Base-by-base conservation (phyloP, 1,140 invertebrate species). In the Goniozus legneri region DNA sequence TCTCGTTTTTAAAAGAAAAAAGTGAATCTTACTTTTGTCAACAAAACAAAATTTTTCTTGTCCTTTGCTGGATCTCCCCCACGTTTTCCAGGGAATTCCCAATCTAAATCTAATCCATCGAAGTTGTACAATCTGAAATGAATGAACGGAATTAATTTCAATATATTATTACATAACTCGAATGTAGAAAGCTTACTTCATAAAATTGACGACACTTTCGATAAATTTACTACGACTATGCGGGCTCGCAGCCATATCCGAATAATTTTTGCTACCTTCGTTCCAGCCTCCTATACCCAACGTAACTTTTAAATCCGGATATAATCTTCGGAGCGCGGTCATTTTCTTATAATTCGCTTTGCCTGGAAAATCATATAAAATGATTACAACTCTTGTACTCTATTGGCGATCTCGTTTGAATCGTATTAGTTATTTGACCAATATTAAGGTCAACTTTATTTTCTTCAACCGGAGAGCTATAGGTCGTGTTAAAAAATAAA, bases 271-370 rank as follows among this genome's bases (percentile, higher is more conserved):
- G 0, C 88, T 90, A 0, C 89, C 90, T 71, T 93, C 89, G 60
- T 91, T 92, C 89, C 90, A 93, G 1, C 91, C 91, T 0, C 92
- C 92, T 30, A 95, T 86, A 7, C 89, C 89, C 2, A 94, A 57
- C 1, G 84, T 80, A 1, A 89, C 79, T 69, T 89, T 92, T 3
- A 95, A 64, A 52, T 84, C 78, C 0, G 88, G 87, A 73, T 91
- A 84, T 8, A 76, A 76, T 22, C 78, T 62, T 51, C 85, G 88
- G 1, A 93, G 61, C 0, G 64, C 65, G 0, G 85, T 87, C 38
- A 90, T 67, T 33, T 82, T 80, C 49, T 82, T 83, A 60, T 84
- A 91, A 13, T 84, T 83, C 8, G 80, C 86, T 69, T 80, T 84
- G 19, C 64, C 67, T 69, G 44, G 19, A 48, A 40, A 53, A 47